Base-by-base conservation (phyloP, 2,888 invertebrate genomes). In the Alviniconcha strummeri region DNA sequence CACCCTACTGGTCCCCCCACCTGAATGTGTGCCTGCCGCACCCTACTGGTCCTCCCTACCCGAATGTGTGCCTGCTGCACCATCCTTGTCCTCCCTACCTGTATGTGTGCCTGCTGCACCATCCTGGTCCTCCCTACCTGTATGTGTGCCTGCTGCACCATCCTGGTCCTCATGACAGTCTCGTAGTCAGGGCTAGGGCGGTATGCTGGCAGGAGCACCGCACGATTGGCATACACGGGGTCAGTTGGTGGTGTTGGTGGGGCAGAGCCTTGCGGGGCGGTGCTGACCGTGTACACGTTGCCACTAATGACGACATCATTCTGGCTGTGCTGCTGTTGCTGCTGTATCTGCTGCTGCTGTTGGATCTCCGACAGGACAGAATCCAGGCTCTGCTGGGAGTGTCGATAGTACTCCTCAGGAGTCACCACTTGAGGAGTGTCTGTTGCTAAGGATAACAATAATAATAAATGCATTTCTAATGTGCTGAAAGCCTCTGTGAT, bases 101-200 rank as follows among this genome's bases (percentile, higher is more conserved):
- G 36, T 1, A 36, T 36, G 36, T 36, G 36, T 36, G 36, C 36
- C 36, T 36, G 36, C 36, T 3, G 36, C 36, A 36, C 36, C 36
- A 0, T 36, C 0, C 36, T 36, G 36, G 1, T 36, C 36, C 1
- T 36, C 36, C 36, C 36, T 36, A 36, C 36, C 36, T 36, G 36
- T 1, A 36, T 36, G 36, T 36, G 36, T 36, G 36, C 36, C 36
- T 88, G 87, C 55, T 88, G 88, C 19, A 83, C 83, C 84, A 90
- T 88, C 52, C 90, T 85, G 82, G 97, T 96, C 92, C 97, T 97
- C 85, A 98, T 95, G 17, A 98, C 98, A 0, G 97, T 97, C 92
- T 98, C 98, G 94, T 99, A 99, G 94, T 98, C 98, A 0, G 99
- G 98, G 1, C 98, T 97, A 0, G 97, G 97, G 4, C 98, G 89